A percentile compares a stretch with the other conserved stretches of the same genome.
Evolutionary conservation across 2,113 vertebrate species (phyloP).

Genomic region (Archocentrus centrarchus): DNA sequence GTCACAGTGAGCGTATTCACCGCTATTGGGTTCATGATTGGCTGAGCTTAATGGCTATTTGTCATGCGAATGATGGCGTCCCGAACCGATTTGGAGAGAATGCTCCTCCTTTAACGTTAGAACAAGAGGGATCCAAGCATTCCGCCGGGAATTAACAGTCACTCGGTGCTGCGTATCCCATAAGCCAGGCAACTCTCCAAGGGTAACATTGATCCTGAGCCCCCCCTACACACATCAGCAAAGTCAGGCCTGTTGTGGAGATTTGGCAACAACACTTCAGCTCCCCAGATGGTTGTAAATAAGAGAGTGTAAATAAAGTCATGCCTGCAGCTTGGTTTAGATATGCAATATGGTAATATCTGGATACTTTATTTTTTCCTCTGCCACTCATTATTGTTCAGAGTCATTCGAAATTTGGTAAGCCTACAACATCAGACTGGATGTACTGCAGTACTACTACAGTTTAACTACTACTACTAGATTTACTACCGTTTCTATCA

Average conservation of each 20-base stretch:
- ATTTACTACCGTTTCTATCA: neutral
- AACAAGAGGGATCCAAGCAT: conserved; percentile 52
- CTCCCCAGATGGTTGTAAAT: conserved; percentile 49
- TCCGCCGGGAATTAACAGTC: conserved; percentile 64
- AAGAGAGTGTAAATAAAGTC: conserved; percentile 45
- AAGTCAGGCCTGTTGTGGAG: conserved; percentile 53
- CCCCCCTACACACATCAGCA: conserved; percentile 32
- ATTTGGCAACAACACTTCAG: conserved; percentile 51
- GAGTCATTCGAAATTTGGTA: neutral
- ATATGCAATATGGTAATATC: conserved; percentile 29
- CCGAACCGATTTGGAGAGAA: conserved; percentile 67
- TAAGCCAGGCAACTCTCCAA: conserved; percentile 69
- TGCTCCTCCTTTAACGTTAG: conserved; percentile 52
- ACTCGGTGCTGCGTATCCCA: conserved; percentile 59
- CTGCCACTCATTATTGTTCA: neutral
- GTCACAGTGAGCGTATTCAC: conserved; percentile 43
- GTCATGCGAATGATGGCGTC: conserved; percentile 65
- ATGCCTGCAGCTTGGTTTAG: conserved; percentile 35
- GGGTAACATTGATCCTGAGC: conserved; percentile 58
- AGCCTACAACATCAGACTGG: neutral
- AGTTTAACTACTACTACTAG: neutral
- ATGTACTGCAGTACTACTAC: neutral
- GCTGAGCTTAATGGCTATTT: conserved; percentile 74
- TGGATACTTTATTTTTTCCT: neutral
- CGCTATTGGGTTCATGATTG: conserved; percentile 55